phyloP scores from a whole-genome alignment of 2,113 vertebrate genomes.

The Ramphastos sulfuratus region DNA sequence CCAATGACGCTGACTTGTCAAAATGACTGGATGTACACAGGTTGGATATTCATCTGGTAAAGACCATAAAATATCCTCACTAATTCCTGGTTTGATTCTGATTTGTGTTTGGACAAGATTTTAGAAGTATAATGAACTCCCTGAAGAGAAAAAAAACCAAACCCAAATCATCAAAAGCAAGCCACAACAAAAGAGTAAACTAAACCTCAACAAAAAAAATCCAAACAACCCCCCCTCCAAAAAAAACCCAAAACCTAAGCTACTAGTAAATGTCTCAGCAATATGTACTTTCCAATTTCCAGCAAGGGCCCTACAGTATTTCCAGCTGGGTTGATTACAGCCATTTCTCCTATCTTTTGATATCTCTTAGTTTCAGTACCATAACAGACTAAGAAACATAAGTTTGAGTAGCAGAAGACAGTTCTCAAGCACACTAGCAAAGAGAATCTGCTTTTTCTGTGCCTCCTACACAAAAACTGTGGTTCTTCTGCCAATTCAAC shows the following conservation, averaged over 20 bases:
- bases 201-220: too few species aligned
- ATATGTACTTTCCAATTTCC: neutral
- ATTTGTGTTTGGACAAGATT: neutral
- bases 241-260: too few species aligned
- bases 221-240: too few species aligned
- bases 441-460: neutral
- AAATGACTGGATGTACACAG: neutral
- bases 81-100: neutral
- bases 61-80: neutral
- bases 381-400: neutral
- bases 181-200: too few species aligned
- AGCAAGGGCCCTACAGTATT: neutral
- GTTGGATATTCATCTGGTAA: neutral
- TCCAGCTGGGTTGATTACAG: neutral
- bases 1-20: neutral
- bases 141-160: neutral
- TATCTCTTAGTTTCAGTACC: neutral
- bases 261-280: neutral
- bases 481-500: neutral
- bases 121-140: neutral
- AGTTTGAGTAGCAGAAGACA: neutral
- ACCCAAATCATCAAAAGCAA: too few species aligned
- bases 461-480: neutral
- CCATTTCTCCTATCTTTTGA: neutral
- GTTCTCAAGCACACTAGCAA: neutral